Percentiles rank a stretch among this genome's conserved stretches.
Conservation (phyloP, 2,113 vertebrate species). For the Apodemus sylvaticus region DNA sequence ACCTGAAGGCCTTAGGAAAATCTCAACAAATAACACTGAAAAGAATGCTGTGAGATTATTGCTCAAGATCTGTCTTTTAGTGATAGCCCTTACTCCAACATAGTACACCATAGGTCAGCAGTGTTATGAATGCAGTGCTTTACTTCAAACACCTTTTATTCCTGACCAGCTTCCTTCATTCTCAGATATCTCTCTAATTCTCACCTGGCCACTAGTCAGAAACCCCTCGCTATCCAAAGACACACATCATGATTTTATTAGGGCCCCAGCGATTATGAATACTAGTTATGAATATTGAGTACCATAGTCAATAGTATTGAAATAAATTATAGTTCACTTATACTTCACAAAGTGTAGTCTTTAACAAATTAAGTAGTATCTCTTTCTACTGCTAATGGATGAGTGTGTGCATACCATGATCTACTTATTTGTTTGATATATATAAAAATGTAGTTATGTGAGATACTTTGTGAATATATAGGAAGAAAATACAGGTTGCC, state of each 20-base stretch:
- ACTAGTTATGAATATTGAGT: conserved; percentile 5
- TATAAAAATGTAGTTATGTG: neutral
- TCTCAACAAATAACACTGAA: neutral
- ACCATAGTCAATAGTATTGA: neutral
- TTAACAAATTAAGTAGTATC: conserved; percentile 12
- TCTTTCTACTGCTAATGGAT: neutral
- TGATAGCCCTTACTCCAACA: neutral
- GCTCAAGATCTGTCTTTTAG: neutral
- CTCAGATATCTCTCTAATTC: neutral
- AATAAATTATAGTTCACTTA: neutral
- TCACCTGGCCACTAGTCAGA: neutral
- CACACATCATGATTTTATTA: conserved; percentile 1
- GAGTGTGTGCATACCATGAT: neutral
- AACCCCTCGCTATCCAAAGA: neutral
- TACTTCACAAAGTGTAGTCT: conserved; percentile 14
- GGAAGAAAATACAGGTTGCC: neutral
- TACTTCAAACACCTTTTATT: neutral
- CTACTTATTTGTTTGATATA: conserved; percentile 3
- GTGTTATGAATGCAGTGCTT: neutral
- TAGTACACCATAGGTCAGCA: neutral
- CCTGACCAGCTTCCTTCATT: neutral
- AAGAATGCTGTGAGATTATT: neutral
- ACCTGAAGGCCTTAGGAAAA: neutral
- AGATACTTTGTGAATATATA: neutral
- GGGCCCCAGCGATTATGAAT: neutral